Percentiles rank a stretch among this genome's conserved stretches.
phyloP scores from a whole-genome alignment of 1,140 invertebrate species.

The Zelostemma sp. region DNA sequence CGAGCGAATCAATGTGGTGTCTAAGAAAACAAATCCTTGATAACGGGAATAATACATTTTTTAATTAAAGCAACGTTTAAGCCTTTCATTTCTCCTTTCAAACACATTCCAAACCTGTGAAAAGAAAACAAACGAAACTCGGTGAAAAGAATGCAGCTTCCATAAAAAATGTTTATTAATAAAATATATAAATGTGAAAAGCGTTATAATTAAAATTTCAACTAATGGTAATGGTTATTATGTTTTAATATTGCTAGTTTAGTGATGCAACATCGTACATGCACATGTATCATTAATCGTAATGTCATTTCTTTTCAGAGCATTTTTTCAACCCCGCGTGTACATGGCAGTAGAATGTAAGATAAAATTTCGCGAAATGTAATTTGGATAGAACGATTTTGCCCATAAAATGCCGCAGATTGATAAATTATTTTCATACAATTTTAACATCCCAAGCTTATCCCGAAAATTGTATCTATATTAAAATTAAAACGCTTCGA shows the following conservation, averaged over 20 bases:
- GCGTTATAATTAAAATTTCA: slow-evolving; percentile 1
- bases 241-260: slow-evolving; percentile 3
- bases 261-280: background rate
- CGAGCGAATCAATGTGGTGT: slow-evolving; percentile 55
- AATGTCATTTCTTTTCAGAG: background rate
- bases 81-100: background rate
- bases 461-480: background rate
- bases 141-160: background rate
- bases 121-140: too few relatives aligned
- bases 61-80: slow-evolving; percentile 42
- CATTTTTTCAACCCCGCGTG: too few relatives aligned
- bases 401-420: background rate
- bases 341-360: too few relatives aligned
- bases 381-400: too few relatives aligned
- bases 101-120: too few relatives aligned
- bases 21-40: slow-evolving; percentile 52
- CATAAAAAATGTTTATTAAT: slow-evolving; percentile 11
- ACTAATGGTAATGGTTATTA: slow-evolving; percentile 2
- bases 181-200: slow-evolving; percentile 13
- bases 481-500: background rate
- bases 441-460: background rate
- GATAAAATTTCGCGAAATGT: too few relatives aligned
- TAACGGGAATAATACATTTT: slow-evolving; percentile 60
- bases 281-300: background rate
- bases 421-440: background rate